Base-by-base conservation (phyloP, 1,140 invertebrate species). In the Lysiphlebus fabarum region DNA sequence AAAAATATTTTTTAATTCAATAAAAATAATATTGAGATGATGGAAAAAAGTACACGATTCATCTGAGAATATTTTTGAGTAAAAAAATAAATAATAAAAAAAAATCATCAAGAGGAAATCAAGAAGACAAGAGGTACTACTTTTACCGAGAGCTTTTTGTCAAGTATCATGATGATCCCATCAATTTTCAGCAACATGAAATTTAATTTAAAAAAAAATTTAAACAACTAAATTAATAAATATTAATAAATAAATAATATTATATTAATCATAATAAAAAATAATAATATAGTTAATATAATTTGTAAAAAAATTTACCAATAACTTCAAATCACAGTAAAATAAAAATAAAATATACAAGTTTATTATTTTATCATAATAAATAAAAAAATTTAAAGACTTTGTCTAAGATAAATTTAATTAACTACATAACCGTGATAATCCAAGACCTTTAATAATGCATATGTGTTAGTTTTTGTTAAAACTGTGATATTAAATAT, bases 121-220 rank as follows among this genome's bases (percentile, higher is more conserved):
- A 89, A 70, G 89, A 92, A 72, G 89, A 86, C 57, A 90, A 84
- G 66, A 87, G 86, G 77, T 91, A 93, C 73, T 92, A 91, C 59
- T 86, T 87, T 7, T 84, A 90, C 64, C 86, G 86, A 72, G 83
- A 87, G 64, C 87, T 83, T 8, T 89, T 90, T 61, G 83, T 85
- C 10, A 90, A 90, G 69, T 91, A 86, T 63, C 86, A 91, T 66
- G 86, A 89, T 45, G 76, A 81, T 74, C 85, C 85, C 70, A 82
- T 87, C 67, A 80, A 87, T 66, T 82, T 87, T 69, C 86, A 89
- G 71, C 86, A 87, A 4, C 89, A 90, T 78, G 82, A 82, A 48
- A 74, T 49, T 81, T 80, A 65, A 68, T 64, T 33, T 73, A 58
- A 67, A 53, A 37, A 60, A 26, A 26, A 26, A 26, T 26, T 26